These are phyloP conservation scores for Tolmerus cingulatus DNA, from an alignment of 2,888 invertebrate species.

Conservation along the genomic window DNA sequence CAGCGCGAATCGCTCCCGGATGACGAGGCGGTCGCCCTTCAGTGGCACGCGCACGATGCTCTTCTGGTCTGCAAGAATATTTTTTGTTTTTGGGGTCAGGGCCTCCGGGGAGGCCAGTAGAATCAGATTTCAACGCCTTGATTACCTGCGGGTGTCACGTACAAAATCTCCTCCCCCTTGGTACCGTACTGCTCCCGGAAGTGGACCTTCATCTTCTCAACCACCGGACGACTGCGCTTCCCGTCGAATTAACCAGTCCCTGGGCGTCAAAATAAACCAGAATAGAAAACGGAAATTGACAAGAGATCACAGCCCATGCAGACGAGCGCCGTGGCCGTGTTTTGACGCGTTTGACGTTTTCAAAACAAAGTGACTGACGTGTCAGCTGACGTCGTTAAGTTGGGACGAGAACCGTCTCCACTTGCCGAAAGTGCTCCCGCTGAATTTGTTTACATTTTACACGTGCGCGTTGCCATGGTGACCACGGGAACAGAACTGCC, in stretches of 20 bases:
- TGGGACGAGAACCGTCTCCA: neutral
- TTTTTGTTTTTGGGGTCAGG: neutral
- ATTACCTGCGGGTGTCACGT: constrained; percentile 63
- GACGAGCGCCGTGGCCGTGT: neutral
- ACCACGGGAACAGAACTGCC: neutral
- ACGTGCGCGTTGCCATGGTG: neutral
- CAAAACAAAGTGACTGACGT: neutral
- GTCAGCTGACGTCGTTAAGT: neutral
- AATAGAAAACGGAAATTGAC: constrained; percentile 23
- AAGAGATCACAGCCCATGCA: constrained; percentile 3
- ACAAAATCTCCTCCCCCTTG: constrained; percentile 62
- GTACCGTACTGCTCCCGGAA: constrained; percentile 63
- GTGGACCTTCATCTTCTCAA: constrained; percentile 61
- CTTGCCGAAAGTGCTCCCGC: neutral
- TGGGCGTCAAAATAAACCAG: neutral
- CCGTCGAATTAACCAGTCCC: neutral
- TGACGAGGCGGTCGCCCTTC: constrained; percentile 58
- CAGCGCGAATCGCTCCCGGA: constrained; percentile 60
- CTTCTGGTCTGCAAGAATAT: constrained; percentile 57
- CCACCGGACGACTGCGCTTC: neutral
- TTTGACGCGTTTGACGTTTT: neutral
- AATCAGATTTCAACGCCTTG: neutral
- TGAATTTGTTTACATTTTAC: neutral
- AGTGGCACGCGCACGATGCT: constrained; percentile 62
- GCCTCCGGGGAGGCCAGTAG: neutral